Evolutionary conservation across 1,140 invertebrate species (phyloP).

Genomic region (Anastatus disparis): DNA sequence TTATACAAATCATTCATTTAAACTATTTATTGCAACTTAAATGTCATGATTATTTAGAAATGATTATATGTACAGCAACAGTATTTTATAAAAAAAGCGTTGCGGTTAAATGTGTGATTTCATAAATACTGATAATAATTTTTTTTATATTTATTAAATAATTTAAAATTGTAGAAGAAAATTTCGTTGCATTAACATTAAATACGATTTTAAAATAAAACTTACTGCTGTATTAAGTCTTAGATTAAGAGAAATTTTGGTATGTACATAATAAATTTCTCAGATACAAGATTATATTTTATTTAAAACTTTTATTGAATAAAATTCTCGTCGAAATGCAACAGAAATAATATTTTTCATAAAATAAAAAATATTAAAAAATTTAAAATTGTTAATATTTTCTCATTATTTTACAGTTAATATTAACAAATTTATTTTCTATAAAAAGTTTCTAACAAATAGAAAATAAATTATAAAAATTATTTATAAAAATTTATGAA

Average conservation of each 20-base stretch:
- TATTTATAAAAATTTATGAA: background rate
- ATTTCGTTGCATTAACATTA: too few species aligned
- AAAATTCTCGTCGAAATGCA: background rate
- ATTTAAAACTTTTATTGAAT: background rate
- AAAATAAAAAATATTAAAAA: background rate
- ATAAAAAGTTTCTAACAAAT: background rate
- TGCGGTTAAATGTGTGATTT: background rate
- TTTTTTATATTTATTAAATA: background rate
- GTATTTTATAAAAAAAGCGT: constrained; percentile 12
- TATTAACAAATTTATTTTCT: background rate
- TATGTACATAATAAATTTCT: too few species aligned
- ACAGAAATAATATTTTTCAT: background rate
- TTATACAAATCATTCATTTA: constrained; percentile 3
- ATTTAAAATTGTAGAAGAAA: background rate
- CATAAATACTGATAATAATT: constrained; percentile 7
- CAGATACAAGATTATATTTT: too few species aligned
- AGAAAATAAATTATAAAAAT: background rate
- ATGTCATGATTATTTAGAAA: background rate
- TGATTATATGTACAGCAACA: constrained; percentile 15
- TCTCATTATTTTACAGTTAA: background rate
- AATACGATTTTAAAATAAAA: too few species aligned
- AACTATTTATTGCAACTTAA: background rate
- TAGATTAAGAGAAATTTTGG: too few species aligned
- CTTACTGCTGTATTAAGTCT: too few species aligned
- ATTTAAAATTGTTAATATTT: background rate